These are phyloP conservation scores for Paralichthys olivaceus DNA, from an alignment of 2,113 vertebrate genomes.

Conservation along the genomic window DNA sequence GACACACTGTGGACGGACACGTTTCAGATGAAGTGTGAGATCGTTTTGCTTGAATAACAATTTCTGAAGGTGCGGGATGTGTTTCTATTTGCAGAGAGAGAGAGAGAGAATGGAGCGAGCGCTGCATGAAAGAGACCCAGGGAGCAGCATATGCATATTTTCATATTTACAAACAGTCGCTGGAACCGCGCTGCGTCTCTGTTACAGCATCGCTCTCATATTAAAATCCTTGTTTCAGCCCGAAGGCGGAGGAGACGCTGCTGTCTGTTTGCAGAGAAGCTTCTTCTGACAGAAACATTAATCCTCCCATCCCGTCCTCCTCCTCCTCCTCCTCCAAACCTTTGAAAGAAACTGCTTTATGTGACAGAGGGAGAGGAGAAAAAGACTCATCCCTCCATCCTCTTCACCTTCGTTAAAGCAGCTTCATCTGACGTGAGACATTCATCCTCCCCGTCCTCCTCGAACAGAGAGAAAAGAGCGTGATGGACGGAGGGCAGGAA, in stretches of 20 bases:
- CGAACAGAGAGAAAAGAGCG: constrained; percentile 20
- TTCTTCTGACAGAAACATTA: constrained; percentile 71
- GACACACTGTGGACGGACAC: background rate
- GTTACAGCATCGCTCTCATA: constrained; percentile 58
- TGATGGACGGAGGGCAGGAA: background rate
- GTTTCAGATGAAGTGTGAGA: background rate
- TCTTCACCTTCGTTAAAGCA: constrained; percentile 1
- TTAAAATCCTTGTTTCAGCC: constrained; percentile 67
- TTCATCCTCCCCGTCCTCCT: constrained; percentile 35
- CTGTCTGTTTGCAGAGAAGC: constrained; percentile 73
- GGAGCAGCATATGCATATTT: constrained; percentile 43
- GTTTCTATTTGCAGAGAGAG: constrained; percentile 8
- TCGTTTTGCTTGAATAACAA: background rate
- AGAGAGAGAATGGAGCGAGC: background rate
- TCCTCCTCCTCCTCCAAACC: constrained; percentile 59
- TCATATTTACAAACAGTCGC: constrained; percentile 28
- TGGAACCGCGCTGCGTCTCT: constrained; percentile 30
- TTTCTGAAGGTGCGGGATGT: background rate
- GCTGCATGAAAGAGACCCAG: constrained; percentile 26
- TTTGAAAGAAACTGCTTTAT: constrained; percentile 58
- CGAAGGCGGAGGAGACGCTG: constrained; percentile 63
- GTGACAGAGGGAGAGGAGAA: constrained; percentile 1
- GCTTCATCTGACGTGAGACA: constrained; percentile 42
- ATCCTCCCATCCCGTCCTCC: constrained; percentile 48
- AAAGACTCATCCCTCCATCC: constrained; percentile 31